Base-by-base conservation (phyloP, 2,888 invertebrate genomes). In the Calameuta idolon region DNA sequence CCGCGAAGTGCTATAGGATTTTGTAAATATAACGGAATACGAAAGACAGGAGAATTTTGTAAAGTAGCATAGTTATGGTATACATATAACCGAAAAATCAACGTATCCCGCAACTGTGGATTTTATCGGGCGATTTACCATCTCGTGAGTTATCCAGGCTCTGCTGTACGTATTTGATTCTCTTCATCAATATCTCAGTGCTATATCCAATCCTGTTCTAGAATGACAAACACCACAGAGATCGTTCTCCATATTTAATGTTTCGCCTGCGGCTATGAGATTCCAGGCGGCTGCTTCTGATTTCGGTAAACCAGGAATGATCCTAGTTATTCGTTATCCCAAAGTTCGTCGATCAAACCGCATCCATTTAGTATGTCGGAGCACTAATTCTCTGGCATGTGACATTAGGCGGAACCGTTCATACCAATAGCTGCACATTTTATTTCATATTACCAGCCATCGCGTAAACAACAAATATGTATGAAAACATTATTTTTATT, bases 191-290 rank as follows among this genome's bases (percentile, higher is more conserved):
- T 79, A 79, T 79, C 79, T 76, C 73, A 76, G 69, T 79, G 73
- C 75, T 76, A n/a, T 35, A 35, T 11, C 35, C 74, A 33, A 34
- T 74, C 74, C 69, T 73, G 69, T 34, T 37, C 31, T 76, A 34
- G 74, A 76, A 78, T 76, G 79, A 79, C 76, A 76, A 79, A 79
- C 74, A 76, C 76, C 79, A 37, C 76, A 37, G 76, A 76, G 74
- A 79, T 76, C 79, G 76, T 76, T 69, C 69, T 76, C 69, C 76
- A 79, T 79, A 79, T 79, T 79, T 79, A 75, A 79, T 79, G 74
- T 37, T 40, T 69, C 69, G 35, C 73, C 79, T 55, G 33, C 73
- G 69, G 37, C 75, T 37, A 37, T 68, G 78, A 69, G 73, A 78
- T 73, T 76, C 68, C 40, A 55, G 15, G 40, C 23, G 40, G 40